Conservation (phyloP, 2,888 invertebrate species). For the Pedicia rivosa region DNA sequence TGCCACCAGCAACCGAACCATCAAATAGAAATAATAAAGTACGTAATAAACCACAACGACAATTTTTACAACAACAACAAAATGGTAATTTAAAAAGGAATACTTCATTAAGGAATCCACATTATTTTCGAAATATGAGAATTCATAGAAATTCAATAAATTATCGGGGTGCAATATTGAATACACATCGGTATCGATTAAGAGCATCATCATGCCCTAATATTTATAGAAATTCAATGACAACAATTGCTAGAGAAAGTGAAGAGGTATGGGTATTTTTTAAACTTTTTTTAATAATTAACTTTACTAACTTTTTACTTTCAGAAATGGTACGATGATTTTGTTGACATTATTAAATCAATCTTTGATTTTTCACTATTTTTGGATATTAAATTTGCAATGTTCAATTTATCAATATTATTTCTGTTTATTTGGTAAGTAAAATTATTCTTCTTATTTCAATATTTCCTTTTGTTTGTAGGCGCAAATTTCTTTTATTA, state of each 20-base stretch:
- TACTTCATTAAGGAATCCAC: constrained; percentile 33
- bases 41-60: constrained; percentile 14
- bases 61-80: not conserved
- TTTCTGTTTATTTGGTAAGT: constrained; percentile 86
- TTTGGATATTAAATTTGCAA: constrained; percentile 56
- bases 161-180: constrained; percentile 72
- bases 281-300: constrained; percentile 6
- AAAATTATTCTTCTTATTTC: too few species aligned
- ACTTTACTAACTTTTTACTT: constrained; percentile 18
- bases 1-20: too few species aligned
- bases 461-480: too few species aligned
- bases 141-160: constrained; percentile 67
- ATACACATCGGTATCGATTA: constrained; percentile 62
- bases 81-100: constrained; percentile 22
- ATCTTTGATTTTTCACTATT: constrained; percentile 70
- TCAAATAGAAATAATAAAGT: too few species aligned
- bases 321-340: constrained; percentile 57
- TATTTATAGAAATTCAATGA: constrained; percentile 80
- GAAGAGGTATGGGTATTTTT: constrained; percentile 43
- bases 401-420: constrained; percentile 72
- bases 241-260: constrained; percentile 59
- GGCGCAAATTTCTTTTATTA: too few species aligned
- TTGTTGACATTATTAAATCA: constrained; percentile 46
- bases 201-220: constrained; percentile 84
- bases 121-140: constrained; percentile 52